phyloP scores from a whole-genome alignment of 2,797 vertebrate species.

The Semotilus atromaculatus region DNA sequence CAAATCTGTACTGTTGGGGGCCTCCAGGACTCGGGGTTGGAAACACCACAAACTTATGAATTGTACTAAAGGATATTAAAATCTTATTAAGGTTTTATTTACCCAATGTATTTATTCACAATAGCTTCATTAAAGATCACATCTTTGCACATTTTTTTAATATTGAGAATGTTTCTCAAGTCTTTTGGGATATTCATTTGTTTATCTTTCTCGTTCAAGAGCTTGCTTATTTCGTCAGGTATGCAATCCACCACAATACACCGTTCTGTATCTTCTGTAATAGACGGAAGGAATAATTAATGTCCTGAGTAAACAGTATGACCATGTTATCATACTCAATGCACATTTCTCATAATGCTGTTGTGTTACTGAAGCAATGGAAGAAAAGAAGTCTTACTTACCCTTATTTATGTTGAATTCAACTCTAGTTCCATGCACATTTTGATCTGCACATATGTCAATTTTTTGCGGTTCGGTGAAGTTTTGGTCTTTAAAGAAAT shows the following conservation, averaged over 20 bases:
- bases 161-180: not conserved
- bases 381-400: not conserved
- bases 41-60: not conserved
- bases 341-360: not conserved
- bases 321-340: not conserved
- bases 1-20: not conserved
- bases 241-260: not conserved
- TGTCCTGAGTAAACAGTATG: not conserved
- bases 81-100: not conserved
- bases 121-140: fast-evolving
- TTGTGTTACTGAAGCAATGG: not conserved
- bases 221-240: fast-evolving
- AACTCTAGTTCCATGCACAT: fast-evolving
- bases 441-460: fast-evolving
- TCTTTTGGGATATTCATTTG: not conserved
- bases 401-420: not conserved
- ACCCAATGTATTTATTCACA: not conserved
- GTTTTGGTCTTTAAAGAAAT: not conserved
- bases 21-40: not conserved
- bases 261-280: fast-evolving
- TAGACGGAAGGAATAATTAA: not conserved
- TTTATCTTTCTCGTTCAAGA: not conserved
- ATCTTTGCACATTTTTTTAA: not conserved
- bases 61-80: no score
- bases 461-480: fast-evolving